These are phyloP conservation scores for Verasper variegatus DNA, from an alignment of 2,113 vertebrate species.

Conservation along the genomic window DNA sequence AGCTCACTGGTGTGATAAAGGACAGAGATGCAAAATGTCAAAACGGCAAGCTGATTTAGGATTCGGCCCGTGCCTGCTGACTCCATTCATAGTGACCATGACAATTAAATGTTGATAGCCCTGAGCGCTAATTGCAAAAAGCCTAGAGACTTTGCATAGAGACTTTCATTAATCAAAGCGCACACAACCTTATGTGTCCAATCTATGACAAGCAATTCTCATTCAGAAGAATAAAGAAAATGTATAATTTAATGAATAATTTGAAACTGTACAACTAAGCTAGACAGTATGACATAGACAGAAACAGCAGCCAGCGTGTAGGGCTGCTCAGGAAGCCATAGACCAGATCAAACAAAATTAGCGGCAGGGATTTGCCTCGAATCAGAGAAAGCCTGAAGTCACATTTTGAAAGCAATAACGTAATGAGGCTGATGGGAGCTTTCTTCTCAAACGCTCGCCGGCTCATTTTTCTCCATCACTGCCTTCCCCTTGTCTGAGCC, in stretches of 20 bases:
- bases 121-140: slow-evolving; percentile 43
- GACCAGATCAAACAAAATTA: slow-evolving; percentile 47
- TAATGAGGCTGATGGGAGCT: slow-evolving; percentile 48
- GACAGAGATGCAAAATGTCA: slow-evolving; percentile 3
- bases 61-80: slow-evolving; percentile 11
- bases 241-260: too few species aligned
- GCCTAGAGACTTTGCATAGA: slow-evolving; percentile 3
- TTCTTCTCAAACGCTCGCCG: slow-evolving; percentile 9
- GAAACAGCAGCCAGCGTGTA: slow-evolving; percentile 5
- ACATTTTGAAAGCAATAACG: slow-evolving; percentile 45
- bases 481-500: slow-evolving; percentile 35
- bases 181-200: slow-evolving; percentile 25
- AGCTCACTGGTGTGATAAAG: background rate
- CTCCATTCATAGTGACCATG: slow-evolving; percentile 14
- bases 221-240: background rate
- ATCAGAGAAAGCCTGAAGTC: slow-evolving; percentile 36
- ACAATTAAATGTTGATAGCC: slow-evolving; percentile 32
- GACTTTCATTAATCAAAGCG: slow-evolving; percentile 51
- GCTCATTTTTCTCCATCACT: slow-evolving; percentile 22
- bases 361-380: slow-evolving; percentile 29
- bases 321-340: slow-evolving; percentile 9
- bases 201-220: slow-evolving; percentile 20
- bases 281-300: background rate
- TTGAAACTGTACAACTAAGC: background rate
- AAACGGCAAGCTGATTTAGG: slow-evolving; percentile 8